Evolutionary conservation across 2,113 vertebrate species (phyloP).

Genomic region (Camelus dromedarius): DNA sequence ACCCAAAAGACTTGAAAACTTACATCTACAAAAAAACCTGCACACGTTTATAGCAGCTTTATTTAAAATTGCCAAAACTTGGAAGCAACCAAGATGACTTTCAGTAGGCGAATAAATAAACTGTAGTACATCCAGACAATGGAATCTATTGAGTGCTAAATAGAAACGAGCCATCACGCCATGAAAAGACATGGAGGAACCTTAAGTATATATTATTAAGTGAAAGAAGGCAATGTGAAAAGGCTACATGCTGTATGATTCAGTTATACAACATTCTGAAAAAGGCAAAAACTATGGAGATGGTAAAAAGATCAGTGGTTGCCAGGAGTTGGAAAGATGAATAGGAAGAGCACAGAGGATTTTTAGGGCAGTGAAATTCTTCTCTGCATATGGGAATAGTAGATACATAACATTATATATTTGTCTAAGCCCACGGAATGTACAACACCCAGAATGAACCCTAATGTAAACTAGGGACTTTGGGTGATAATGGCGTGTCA

Average conservation of each 20-base stretch:
- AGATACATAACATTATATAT: neutral
- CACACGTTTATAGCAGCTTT: neutral
- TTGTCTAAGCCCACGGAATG: neutral
- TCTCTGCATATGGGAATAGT: neutral
- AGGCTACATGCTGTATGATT: neutral
- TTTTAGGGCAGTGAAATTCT: neutral
- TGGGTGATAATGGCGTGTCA: neutral
- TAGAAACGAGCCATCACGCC: neutral
- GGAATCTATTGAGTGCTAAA: neutral
- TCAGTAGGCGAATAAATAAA: neutral
- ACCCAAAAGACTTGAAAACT: conserved; percentile 1
- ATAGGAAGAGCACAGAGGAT: neutral
- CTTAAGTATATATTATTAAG: neutral
- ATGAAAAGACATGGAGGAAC: neutral
- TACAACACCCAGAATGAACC: neutral
- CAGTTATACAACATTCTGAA: neutral
- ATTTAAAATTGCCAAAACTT: neutral
- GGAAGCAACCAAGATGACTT: neutral
- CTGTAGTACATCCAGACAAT: neutral
- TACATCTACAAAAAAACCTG: neutral
- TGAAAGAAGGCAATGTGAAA: neutral
- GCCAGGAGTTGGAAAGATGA: neutral
- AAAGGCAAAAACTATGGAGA: neutral
- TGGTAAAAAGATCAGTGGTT: neutral
- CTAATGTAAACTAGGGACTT: neutral